Evolutionary conservation across 2,888 invertebrate species (phyloP), one percentile per base, ranked within the genome.

Genomic region (Pyrgus malvae): DNA sequence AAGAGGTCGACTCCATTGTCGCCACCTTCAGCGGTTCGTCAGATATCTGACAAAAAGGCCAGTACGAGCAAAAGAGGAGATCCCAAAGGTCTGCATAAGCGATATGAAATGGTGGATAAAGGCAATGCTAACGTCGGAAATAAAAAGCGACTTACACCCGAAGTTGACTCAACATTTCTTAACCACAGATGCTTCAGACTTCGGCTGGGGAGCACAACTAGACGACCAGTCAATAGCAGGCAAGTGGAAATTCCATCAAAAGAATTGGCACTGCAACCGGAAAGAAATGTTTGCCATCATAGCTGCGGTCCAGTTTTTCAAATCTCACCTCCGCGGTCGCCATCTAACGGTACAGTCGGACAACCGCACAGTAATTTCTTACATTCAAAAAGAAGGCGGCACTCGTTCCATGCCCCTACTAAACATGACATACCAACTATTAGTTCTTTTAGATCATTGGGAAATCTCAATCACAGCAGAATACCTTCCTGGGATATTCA

Each of bases 361-460:
- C 57, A 57, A 53, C 29, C 51, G 53, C 0, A 53, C 53, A 8
- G 53, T 57, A 0, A 48, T 53, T 8, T 29, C 53, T 0, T 57
- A 57, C 11, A 53, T 57, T 6, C 42, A 59, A 41, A 68, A 67
- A 27, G 64, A 67, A 29, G 69, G 66, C 8, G 64, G 66, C 2
- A 67, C 64, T 4, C 42, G 45, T 14, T 63, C 63, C 31, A 37
- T 14, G 4, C 40, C 12, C 2, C 53, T 67, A 0, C 55, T 63
- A 4, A 8, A 55, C 0, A 17, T 41, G 9, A 60, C 63, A 1
- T 38, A 35, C 12, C 50, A 56, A 27, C 35, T 63, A 0, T 23
- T 63, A 3, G 8, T 7, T 0, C 7, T 62, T 3, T 17, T 55
- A 29, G 49, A 62, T 11, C 58, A 29, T 3, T 19, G 17, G 14